Evolutionary conservation across 2,888 invertebrate genomes (phyloP).

Genomic region (Drosophila maculinotata): DNA sequence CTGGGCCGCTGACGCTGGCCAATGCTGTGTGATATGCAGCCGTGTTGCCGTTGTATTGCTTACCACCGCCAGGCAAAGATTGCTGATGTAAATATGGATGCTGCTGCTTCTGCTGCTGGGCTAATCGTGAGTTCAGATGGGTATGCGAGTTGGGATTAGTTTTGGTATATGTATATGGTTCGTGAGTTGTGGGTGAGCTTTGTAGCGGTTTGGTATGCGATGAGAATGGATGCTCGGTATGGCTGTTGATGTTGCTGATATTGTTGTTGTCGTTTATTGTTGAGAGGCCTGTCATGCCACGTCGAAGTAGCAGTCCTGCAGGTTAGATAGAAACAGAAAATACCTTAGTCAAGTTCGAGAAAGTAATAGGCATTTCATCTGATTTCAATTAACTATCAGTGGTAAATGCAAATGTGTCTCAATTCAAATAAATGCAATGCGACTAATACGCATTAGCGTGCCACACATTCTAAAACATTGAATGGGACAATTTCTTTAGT

Average conservation of each 20-base stretch:
- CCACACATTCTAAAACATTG: slow-evolving; percentile 42
- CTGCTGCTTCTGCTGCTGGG: slow-evolving; percentile 55
- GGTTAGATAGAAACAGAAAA: slow-evolving; percentile 24
- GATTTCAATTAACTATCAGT: slow-evolving; percentile 7
- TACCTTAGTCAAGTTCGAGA: background rate
- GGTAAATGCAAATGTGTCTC: slow-evolving; percentile 46
- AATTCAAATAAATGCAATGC: slow-evolving; percentile 39
- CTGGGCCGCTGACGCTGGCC: slow-evolving; percentile 60
- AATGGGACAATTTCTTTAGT: slow-evolving; percentile 33
- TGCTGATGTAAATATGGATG: slow-evolving; percentile 48
- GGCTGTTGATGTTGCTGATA: slow-evolving; percentile 81
- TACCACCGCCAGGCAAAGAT: slow-evolving; percentile 46
- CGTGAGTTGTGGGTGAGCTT: slow-evolving; percentile 78
- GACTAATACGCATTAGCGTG: slow-evolving; percentile 62
- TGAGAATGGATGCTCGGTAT: slow-evolving; percentile 83
- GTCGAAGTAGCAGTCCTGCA: slow-evolving; percentile 84
- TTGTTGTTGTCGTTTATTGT: slow-evolving; percentile 84
- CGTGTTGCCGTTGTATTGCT: slow-evolving; percentile 69
- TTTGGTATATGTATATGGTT: slow-evolving; percentile 34
- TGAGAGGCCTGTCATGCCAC: slow-evolving; percentile 86
- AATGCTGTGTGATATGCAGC: slow-evolving; percentile 61
- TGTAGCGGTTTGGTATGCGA: slow-evolving; percentile 82
- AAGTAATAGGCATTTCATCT: background rate
- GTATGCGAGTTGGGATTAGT: slow-evolving; percentile 56
- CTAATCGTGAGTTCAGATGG: slow-evolving; percentile 57